Evolutionary conservation across 2,888 invertebrate species (phyloP).

Genomic region (Drosophila sordidapex): DNA sequence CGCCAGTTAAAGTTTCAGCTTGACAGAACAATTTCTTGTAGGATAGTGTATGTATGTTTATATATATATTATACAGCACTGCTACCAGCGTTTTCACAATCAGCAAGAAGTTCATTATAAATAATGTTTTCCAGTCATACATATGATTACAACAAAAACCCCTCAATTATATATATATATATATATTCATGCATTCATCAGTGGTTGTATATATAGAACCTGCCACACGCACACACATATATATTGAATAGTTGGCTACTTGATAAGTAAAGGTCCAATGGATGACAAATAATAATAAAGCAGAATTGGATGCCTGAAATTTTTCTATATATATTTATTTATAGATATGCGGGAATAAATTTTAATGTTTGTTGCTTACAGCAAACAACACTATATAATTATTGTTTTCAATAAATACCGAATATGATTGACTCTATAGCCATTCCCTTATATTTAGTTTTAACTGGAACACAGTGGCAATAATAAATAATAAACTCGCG

Average conservation of each 20-base stretch:
- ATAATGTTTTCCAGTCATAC: not conserved
- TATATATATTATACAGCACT: not conserved
- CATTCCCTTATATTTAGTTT: not conserved
- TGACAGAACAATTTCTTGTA: not conserved
- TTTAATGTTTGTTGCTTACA: not conserved
- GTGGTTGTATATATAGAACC: not conserved
- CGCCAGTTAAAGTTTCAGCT: not conserved
- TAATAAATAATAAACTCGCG: not conserved
- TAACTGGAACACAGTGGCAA: not conserved
- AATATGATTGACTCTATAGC: not conserved
- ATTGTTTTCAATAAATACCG: not conserved
- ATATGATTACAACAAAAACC: not conserved
- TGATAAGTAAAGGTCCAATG: slow-evolving; percentile 34
- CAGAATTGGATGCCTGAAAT: too few species aligned
- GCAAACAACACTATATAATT: not conserved
- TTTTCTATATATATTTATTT: too few species aligned
- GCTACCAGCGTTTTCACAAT: slow-evolving; percentile 7
- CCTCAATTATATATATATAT: not conserved
- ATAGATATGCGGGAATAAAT: too few species aligned
- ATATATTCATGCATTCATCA: slow-evolving; percentile 13
- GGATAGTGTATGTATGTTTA: slow-evolving; percentile 22
- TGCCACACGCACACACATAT: not conserved
- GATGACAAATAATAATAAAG: slow-evolving; percentile 33
- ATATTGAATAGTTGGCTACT: slow-evolving; percentile 19
- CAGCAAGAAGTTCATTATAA: slow-evolving; percentile 10